phyloP scores from a whole-genome alignment of 2,797 vertebrate species.

The Coranthus polyacanthus region DNA sequence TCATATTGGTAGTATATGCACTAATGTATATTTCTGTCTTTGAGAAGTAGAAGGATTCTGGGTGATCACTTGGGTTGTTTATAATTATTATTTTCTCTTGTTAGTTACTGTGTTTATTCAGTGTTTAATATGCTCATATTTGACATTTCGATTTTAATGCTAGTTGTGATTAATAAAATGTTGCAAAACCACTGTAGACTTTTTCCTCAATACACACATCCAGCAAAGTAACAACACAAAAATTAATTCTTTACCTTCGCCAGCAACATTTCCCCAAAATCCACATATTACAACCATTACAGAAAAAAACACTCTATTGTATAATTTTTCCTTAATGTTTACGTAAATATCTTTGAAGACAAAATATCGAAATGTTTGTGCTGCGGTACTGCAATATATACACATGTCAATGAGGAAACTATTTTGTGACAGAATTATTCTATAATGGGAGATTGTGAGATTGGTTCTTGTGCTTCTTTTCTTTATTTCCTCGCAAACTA shows the following conservation, averaged over 20 bases:
- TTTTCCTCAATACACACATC: not conserved
- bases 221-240: not conserved
- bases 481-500: not conserved
- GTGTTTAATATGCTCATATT: not conserved
- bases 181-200: not conserved
- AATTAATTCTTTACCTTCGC: not conserved
- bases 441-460: no score
- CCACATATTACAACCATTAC: not conserved
- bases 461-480: not conserved
- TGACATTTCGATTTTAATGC: not conserved
- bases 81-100: no score
- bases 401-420: not conserved
- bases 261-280: not conserved
- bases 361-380: no score
- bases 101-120: no score
- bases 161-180: not conserved
- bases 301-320: no score
- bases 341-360: not conserved
- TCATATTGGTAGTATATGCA: not conserved
- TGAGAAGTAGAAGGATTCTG: not conserved
- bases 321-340: no score
- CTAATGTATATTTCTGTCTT: slow-evolving; percentile 2
- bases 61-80: not conserved
- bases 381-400: no score
- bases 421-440: not conserved